Evolutionary conservation across 2,888 invertebrate genomes (phyloP).

Genomic region (Suillia variegata): DNA sequence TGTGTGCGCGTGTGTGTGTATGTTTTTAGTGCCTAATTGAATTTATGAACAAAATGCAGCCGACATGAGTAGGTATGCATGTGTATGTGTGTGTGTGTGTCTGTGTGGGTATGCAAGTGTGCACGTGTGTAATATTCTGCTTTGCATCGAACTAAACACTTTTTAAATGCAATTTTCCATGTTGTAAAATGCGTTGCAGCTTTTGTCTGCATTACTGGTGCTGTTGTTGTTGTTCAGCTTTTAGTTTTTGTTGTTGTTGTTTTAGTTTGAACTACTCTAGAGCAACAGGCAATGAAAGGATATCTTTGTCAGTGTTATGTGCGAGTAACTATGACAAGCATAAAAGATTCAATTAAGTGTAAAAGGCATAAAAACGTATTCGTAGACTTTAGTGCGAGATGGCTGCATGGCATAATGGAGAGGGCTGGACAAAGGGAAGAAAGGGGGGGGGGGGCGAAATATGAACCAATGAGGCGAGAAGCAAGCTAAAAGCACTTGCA

Average conservation of each 20-base stretch:
- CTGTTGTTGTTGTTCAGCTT: slow-evolving; percentile 15
- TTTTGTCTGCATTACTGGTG: slow-evolving; percentile 5
- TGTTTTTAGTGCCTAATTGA: slow-evolving; percentile 31
- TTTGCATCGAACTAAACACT: slow-evolving; percentile 18
- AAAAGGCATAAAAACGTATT: slow-evolving; percentile 29
- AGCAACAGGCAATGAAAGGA: neutral
- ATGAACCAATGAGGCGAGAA: no score
- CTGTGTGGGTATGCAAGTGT: no score
- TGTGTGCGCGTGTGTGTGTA: no score
- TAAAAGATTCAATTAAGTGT: slow-evolving; percentile 37
- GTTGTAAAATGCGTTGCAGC: slow-evolving; percentile 8
- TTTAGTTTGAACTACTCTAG: slow-evolving; percentile 24
- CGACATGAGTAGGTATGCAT: no score
- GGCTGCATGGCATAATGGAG: no score
- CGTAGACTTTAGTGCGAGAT: no score
- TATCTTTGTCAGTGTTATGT: slow-evolving; percentile 6
- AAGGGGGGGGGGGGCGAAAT: no score
- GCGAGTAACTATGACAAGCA: neutral
- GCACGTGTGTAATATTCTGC: neutral
- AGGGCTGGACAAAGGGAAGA: no score
- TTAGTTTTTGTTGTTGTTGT: no score
- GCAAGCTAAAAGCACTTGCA: no score
- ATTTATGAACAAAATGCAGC: slow-evolving; percentile 26
- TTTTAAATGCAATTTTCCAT: slow-evolving; percentile 21
- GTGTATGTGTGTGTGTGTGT: no score